These are phyloP conservation scores for Takifugu bimaculatus DNA, from an alignment of 2,113 vertebrate genomes.

Conservation along the genomic window DNA sequence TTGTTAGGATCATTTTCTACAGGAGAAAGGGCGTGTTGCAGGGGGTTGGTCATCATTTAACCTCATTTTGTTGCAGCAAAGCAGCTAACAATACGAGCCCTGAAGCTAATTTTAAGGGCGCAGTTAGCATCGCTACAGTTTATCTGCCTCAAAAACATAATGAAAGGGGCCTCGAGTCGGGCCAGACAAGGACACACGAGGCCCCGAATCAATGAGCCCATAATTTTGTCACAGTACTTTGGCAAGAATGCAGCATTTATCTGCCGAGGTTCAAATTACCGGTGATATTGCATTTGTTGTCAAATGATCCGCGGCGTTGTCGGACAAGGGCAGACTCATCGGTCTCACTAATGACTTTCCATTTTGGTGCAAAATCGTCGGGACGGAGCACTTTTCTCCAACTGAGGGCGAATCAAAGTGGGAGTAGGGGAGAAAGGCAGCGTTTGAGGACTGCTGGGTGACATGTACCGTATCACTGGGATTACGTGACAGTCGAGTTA, in stretches of 20 bases:
- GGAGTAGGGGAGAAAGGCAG: slow-evolving; percentile 11
- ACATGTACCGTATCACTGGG: slow-evolving; percentile 45
- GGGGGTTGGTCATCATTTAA: too few relatives aligned
- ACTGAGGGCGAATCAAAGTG: slow-evolving; percentile 29
- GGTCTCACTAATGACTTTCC: slow-evolving; percentile 27
- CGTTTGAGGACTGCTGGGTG: slow-evolving; percentile 32
- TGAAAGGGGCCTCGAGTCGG: not conserved
- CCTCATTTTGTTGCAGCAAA: too few relatives aligned
- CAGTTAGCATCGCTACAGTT: not conserved
- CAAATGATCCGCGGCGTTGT: slow-evolving; percentile 14
- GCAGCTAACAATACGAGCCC: too few relatives aligned
- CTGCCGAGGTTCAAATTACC: slow-evolving; percentile 11
- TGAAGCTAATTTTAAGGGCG: too few relatives aligned
- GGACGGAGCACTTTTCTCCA: slow-evolving; percentile 33
- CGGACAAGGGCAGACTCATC: slow-evolving; percentile 43
- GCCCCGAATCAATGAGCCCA: not conserved
- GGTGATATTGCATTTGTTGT: slow-evolving; percentile 15
- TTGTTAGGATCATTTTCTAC: too few relatives aligned
- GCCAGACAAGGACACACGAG: not conserved
- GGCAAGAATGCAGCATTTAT: slow-evolving; percentile 18
- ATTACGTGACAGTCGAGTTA: slow-evolving; percentile 52
- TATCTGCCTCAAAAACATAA: not conserved
- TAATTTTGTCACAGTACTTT: not conserved
- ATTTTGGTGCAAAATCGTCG: slow-evolving; percentile 34
- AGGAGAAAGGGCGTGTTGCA: too few relatives aligned